A percentile compares a stretch with the other conserved stretches of the same genome.
Evolutionary conservation across 92 coral and sea anemone genomes (phyloP).

Genomic region (Pocillopora grandis): DNA sequence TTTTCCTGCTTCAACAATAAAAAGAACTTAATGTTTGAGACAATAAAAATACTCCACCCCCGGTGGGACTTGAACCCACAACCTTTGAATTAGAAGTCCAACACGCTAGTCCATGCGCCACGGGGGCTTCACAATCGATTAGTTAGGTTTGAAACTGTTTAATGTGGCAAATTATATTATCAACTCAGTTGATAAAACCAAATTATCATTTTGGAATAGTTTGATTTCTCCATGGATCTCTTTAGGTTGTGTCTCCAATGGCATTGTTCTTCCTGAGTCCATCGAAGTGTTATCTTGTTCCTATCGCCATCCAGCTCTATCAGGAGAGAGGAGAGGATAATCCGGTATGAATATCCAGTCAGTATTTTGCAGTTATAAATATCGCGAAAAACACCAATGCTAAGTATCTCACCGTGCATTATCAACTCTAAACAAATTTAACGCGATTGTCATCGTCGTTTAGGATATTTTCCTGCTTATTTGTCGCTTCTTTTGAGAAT

Average conservation of each 20-base stretch:
- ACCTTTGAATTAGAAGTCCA: slow-evolving; percentile 61
- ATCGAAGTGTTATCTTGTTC: slow-evolving; percentile 70
- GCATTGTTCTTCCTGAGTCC: slow-evolving; percentile 87
- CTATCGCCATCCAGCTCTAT: slow-evolving; percentile 90
- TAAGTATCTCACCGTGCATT: background rate
- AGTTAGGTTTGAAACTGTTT: no score
- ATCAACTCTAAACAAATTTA: no score
- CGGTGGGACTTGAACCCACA: slow-evolving; percentile 67
- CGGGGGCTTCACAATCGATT: slow-evolving; percentile 20
- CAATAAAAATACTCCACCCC: slow-evolving; percentile 15
- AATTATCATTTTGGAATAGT: no score
- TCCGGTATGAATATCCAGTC: slow-evolving; percentile 59
- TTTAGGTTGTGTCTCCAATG: slow-evolving; percentile 81
- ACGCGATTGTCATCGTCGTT: no score
- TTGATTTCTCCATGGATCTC: background rate
- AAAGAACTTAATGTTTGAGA: no score
- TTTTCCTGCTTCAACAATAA: no score
- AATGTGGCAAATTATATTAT: no score
- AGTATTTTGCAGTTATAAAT: background rate
- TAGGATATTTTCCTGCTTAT: no score
- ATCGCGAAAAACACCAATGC: background rate
- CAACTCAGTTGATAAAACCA: no score
- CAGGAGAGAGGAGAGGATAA: slow-evolving; percentile 66
- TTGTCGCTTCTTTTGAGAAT: no score
- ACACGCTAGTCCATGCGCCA: slow-evolving; percentile 76